A percentile compares a stretch with the other conserved stretches of the same genome.
Conservation (phyloP, 2,113 vertebrate species). For the Beaufortia kweichowensis region DNA sequence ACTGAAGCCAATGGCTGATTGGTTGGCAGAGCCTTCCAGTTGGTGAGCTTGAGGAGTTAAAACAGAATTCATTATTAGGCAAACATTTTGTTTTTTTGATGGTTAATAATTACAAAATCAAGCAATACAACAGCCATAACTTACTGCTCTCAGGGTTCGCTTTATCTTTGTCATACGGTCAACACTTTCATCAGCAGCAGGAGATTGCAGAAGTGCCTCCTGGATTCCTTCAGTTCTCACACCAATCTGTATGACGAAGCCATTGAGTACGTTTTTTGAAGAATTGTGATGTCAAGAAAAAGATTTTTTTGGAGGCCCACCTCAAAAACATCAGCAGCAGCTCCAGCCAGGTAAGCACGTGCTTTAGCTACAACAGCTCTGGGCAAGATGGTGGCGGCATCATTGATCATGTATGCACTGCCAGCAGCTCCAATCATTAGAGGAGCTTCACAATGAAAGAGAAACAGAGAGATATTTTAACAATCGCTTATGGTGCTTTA, state of each 20-base stretch:
- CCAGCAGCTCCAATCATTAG: slow-evolving; percentile 78
- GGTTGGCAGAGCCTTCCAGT: slow-evolving; percentile 71
- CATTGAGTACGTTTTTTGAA: neutral
- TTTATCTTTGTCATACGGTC: slow-evolving; percentile 78
- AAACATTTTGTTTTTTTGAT: neutral
- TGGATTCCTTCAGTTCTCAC: slow-evolving; percentile 77
- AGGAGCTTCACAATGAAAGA: slow-evolving; percentile 61
- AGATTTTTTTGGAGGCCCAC: slow-evolving; percentile 59
- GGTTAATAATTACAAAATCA: neutral
- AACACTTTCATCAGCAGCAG: slow-evolving; percentile 54
- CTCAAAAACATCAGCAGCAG: slow-evolving; percentile 79
- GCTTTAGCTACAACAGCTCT: slow-evolving; percentile 75
- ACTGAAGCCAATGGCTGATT: slow-evolving; percentile 69
- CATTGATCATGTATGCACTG: slow-evolving; percentile 78
- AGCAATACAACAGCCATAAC: slow-evolving; percentile 31
- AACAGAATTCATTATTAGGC: neutral
- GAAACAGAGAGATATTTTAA: neutral
- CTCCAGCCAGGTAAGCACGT: slow-evolving; percentile 72
- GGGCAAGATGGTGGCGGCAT: slow-evolving; percentile 76
- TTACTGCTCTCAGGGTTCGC: slow-evolving; percentile 74
- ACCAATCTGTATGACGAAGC: neutral
- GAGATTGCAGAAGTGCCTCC: slow-evolving; percentile 71
- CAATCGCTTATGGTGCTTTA: neutral
- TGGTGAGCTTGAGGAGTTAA: slow-evolving; percentile 66
- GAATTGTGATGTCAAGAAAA: neutral